Evolutionary conservation across 2,797 vertebrate genomes (phyloP).

Genomic region (Leptodactylus fallax): DNA sequence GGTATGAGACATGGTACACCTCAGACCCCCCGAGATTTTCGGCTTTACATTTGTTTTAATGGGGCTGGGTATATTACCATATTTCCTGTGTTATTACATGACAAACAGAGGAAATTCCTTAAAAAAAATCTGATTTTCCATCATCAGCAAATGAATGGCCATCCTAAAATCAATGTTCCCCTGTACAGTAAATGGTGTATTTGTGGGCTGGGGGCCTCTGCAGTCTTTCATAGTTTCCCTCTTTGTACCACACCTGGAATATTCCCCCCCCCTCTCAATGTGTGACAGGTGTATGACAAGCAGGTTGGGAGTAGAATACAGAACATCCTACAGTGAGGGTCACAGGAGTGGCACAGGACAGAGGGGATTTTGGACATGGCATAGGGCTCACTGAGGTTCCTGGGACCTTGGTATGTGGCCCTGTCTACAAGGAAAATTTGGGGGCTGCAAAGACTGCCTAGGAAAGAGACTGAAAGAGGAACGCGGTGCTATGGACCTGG

Average conservation of each 20-base stretch:
- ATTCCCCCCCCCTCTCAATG: background rate
- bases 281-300: constrained; percentile 45
- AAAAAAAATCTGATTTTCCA: too few relatives aligned
- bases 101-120: too few relatives aligned
- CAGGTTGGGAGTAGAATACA: constrained; percentile 40
- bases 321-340: constrained; percentile 26
- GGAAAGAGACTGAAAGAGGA: background rate
- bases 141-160: too few relatives aligned
- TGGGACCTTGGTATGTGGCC: constrained; percentile 6
- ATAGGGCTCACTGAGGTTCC: background rate
- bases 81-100: too few relatives aligned
- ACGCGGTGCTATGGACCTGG: background rate
- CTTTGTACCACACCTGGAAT: constrained; percentile 39
- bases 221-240: background rate
- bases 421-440: background rate
- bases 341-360: background rate
- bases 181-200: background rate
- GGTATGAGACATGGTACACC: background rate
- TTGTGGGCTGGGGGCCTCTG: background rate
- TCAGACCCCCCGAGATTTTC: too few relatives aligned
- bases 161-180: too few relatives aligned
- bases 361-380: background rate
- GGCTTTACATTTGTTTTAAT: too few relatives aligned
- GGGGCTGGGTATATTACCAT: too few relatives aligned
- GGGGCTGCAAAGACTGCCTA: background rate